These are phyloP conservation scores for Neotoxoptera formosana DNA, from an alignment of 1,140 invertebrate species.

Conservation along the genomic window DNA sequence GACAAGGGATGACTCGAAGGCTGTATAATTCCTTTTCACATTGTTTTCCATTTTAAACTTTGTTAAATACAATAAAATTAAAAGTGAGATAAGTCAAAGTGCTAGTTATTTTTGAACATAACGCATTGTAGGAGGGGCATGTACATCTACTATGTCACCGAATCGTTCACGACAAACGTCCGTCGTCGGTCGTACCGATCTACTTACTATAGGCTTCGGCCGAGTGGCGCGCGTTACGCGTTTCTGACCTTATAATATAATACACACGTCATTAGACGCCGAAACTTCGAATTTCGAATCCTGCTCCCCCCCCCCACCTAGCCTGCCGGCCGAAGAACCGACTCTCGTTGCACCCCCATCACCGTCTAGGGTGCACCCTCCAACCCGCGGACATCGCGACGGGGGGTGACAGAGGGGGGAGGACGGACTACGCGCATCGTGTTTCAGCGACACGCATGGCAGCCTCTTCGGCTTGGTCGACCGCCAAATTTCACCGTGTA, in stretches of 20 bases:
- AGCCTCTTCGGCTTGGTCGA: not conserved
- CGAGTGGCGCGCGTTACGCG: not conserved
- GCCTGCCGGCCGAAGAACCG: not conserved
- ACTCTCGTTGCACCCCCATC: not conserved
- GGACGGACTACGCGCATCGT: not conserved
- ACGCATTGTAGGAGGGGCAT: not conserved
- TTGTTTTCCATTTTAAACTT: not conserved
- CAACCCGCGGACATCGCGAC: not conserved
- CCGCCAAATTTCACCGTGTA: not conserved
- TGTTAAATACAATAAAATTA: too few species aligned
- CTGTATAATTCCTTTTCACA: not conserved
- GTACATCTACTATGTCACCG: too few species aligned
- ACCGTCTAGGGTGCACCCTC: too few species aligned
- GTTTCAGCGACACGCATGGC: constrained; percentile 20
- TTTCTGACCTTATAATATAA: constrained; percentile 21
- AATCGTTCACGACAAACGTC: too few species aligned
- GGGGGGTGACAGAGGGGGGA: not conserved
- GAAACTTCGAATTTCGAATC: constrained; percentile 3
- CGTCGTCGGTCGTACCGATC: too few species aligned
- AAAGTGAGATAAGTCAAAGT: not conserved
- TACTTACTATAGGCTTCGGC: not conserved
- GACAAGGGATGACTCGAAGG: not conserved
- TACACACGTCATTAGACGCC: constrained; percentile 2
- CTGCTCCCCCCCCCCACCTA: not conserved
- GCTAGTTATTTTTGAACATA: not conserved